Percentiles rank a stretch among this genome's conserved stretches.
Evolutionary conservation across 2,113 vertebrate species (phyloP).

Genomic region (Rutilus rutilus): DNA sequence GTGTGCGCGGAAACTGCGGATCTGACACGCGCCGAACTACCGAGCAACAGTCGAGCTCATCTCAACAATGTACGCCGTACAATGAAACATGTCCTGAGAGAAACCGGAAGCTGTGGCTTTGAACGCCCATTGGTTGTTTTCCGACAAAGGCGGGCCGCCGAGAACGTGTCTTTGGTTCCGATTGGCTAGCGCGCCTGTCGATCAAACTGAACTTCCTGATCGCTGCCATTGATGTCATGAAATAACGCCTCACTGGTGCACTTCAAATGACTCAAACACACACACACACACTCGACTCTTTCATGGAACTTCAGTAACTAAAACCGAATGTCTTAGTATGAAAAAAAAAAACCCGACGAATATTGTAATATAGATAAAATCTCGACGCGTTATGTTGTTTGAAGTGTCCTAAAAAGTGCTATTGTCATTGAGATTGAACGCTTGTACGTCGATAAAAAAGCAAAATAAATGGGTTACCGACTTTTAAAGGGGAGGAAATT

Average conservation of each 20-base stretch:
- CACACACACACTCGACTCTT: neutral
- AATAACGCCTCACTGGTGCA: neutral
- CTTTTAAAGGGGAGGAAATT: neutral
- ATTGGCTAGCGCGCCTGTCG: slow-evolving; percentile 61
- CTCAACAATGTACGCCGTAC: slow-evolving; percentile 62
- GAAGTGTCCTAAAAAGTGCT: too few relatives aligned
- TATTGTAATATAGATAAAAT: too few relatives aligned
- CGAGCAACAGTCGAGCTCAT: slow-evolving; percentile 54
- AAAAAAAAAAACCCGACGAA: too few relatives aligned
- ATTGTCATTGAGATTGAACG: too few relatives aligned
- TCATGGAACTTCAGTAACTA: too few relatives aligned
- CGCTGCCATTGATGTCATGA: neutral
- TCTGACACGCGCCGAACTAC: neutral
- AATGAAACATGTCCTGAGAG: slow-evolving; percentile 70
- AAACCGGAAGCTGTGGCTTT: slow-evolving; percentile 74
- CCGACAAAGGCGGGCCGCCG: slow-evolving; percentile 29
- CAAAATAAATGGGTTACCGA: neutral
- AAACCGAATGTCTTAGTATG: too few relatives aligned
- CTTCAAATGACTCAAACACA: neutral
- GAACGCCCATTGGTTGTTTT: slow-evolving; percentile 62
- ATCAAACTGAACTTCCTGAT: slow-evolving; percentile 61
- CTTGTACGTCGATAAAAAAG: too few relatives aligned
- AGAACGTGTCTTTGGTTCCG: fast-evolving
- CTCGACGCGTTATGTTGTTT: too few relatives aligned
- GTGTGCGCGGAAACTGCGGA: too few relatives aligned